phyloP scores from a whole-genome alignment of 2,888 invertebrate genomes.

The Leptopilina drosophilae region DNA sequence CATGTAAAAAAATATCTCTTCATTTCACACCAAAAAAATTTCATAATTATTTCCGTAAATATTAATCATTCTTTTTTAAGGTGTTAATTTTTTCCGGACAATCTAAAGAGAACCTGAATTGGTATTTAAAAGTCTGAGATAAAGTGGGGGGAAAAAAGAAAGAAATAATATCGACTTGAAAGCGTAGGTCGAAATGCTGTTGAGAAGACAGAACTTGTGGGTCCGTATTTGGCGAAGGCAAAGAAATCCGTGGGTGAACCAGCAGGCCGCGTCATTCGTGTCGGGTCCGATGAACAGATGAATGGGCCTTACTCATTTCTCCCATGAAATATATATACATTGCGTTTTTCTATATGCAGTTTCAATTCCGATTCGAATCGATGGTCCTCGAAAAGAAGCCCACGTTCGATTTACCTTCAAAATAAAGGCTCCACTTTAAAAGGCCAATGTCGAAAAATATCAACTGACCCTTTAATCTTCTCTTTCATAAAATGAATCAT shows the following conservation, averaged over 20 bases:
- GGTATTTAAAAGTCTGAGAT: conserved; percentile 36
- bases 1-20: neutral
- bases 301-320: conserved; percentile 49
- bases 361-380: conserved; percentile 30
- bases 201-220: conserved; percentile 50
- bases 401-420: conserved; percentile 4
- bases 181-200: conserved; percentile 64
- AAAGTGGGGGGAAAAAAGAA: conserved; percentile 56
- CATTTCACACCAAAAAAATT: neutral
- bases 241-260: conserved; percentile 71
- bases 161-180: conserved; percentile 62
- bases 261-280: conserved; percentile 63
- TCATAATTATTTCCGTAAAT: neutral
- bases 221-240: conserved; percentile 73
- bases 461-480: neutral
- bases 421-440: conserved; percentile 2
- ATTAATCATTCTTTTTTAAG: neutral
- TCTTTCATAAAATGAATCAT: neutral
- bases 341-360: conserved; percentile 13
- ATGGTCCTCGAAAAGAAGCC: conserved; percentile 18
- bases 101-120: neutral
- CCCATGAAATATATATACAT: neutral
- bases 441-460: conserved; percentile 30
- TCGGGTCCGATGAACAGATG: conserved; percentile 43
- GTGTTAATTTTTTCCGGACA: neutral